Base-by-base conservation (phyloP, 64 coral and sea anemone genomes). In the Montipora efflorescens region DNA sequence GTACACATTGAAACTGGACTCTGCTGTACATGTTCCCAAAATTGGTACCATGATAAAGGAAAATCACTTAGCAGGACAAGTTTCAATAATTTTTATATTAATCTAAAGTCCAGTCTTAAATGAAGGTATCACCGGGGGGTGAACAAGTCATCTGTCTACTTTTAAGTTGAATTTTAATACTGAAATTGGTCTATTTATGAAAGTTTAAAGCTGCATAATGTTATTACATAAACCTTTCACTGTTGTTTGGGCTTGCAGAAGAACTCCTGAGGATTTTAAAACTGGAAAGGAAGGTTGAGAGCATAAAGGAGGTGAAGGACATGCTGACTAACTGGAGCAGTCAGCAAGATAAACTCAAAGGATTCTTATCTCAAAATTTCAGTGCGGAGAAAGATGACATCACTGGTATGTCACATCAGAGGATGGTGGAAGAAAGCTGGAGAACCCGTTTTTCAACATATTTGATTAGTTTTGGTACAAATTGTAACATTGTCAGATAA, bases 281-380 rank as follows among this genome's bases (percentile, higher is more conserved):
- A 64, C 61, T 64, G 61, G 61, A 64, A 75, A 75, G 73, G 73
- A 75, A 75, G 25, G 73, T 75, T 36, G 73, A 44, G n/a, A 72
- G n/a, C 25, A 44, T 12, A 75, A 44, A 23, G 36, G 23, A 75
- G 25, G 73, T 75, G 2, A 44, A 75, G 36, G 73, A 75, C 73
- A 75, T 75, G 73, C 73, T 75, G 2, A 36, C 73, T 14, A 36
- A 12, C 73, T 75, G 22, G 73, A 45, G 73, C 4, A 44, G 5
- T 46, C 73, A 75, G 12, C 22, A 44, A 23, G 73, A 23, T 44
- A 75, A 75, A 75, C 22, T 75, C 5, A 75, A 75, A 44, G 36
- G 23, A 75, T 75, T 28, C 25, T 44, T 75, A 44, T 72, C 68
- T 72, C 68, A 75, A 44, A 75, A 44, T 36, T 75, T 75, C 73